phyloP scores from a whole-genome alignment of 1,140 invertebrate genomes.

The Nasonia vitripennis region DNA sequence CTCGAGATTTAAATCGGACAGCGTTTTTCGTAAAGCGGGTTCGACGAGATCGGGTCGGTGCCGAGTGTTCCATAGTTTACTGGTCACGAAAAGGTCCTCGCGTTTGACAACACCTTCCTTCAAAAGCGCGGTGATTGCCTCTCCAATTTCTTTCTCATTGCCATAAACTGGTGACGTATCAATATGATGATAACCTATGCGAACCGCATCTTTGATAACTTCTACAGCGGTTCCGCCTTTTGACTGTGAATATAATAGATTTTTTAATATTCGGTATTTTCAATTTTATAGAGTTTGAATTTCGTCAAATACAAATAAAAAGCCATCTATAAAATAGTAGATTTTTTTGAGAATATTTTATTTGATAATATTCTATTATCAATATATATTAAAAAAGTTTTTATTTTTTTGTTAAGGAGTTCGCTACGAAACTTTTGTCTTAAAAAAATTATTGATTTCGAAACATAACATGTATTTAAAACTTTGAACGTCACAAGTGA shows the following conservation, averaged over 20 bases:
- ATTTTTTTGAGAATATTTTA: not conserved
- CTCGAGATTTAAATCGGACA: slow-evolving; percentile 81
- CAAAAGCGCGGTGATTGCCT: slow-evolving; percentile 84
- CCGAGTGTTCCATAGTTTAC: slow-evolving; percentile 79
- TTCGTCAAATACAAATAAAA: not conserved
- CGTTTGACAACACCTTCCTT: slow-evolving; percentile 81
- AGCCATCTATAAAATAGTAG: not conserved
- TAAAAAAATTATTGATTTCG: too few relatives aligned
- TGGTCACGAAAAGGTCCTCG: slow-evolving; percentile 81
- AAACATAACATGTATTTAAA: too few relatives aligned
- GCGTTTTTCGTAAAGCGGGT: slow-evolving; percentile 76
- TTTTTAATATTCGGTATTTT: not conserved
- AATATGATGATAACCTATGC: slow-evolving; percentile 82
- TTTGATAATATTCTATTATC: too few relatives aligned
- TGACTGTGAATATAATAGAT: slow-evolving; percentile 58
- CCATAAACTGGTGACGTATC: slow-evolving; percentile 81
- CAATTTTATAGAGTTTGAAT: not conserved
- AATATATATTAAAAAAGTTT: too few relatives aligned
- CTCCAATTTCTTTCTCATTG: slow-evolving; percentile 91
- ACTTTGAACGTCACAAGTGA: too few relatives aligned
- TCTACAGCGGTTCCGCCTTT: slow-evolving; percentile 76
- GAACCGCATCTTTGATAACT: slow-evolving; percentile 81
- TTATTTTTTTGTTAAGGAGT: too few relatives aligned
- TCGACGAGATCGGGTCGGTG: slow-evolving; percentile 77
- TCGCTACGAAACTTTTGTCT: not conserved